Evolutionary conservation across 2,113 vertebrate species (phyloP), one percentile per base, ranked within the genome.

Genomic region (Sisor rabdophorus): DNA sequence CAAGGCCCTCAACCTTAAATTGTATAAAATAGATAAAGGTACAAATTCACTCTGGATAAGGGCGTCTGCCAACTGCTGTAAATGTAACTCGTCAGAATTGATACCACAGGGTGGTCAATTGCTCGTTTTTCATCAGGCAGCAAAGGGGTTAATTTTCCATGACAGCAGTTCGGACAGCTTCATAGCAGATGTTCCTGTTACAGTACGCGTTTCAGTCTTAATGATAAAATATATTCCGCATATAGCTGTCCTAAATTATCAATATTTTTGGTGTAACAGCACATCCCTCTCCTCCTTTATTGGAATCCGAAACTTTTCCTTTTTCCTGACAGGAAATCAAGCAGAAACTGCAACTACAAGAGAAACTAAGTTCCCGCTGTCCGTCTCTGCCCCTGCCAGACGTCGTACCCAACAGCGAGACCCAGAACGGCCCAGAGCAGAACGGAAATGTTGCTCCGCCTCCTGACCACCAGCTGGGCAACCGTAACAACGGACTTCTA

Each of bases 401-500:
- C 1, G 96, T 98, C 70, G 94, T 98, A 22, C 97, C 96, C 0
- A 94, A 98, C 0, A 94, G 95, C 1, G 95, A 96, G 78, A 89
- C 91, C 22, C 95, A 96, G 81, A 93, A 96, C 0, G 95, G 94
- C 91, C 22, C 95, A 96, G 81, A 93, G 95, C 0, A 95, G 94
- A 64, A 95, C 0, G 93, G 93, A 78, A 93, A 93, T 0, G 84
- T 84, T 0, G 93, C 89, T 11, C 92, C 92, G 3, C 92, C 93
- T 0, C 91, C 90, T 0, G 95, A 93, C 71, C 91, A 93, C 5
- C 95, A 95, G 90, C 97, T 97, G 91, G 93, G 93, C 86, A 94
- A 98, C 79, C 92, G 96, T n/a, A 95, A 98, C 89, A 95, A 98
- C 15, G 97, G 96, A 95, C 95, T 98, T 80, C 83, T 98, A 64